phyloP scores from a whole-genome alignment of 2,113 vertebrate genomes.

The Salminus brasiliensis region DNA sequence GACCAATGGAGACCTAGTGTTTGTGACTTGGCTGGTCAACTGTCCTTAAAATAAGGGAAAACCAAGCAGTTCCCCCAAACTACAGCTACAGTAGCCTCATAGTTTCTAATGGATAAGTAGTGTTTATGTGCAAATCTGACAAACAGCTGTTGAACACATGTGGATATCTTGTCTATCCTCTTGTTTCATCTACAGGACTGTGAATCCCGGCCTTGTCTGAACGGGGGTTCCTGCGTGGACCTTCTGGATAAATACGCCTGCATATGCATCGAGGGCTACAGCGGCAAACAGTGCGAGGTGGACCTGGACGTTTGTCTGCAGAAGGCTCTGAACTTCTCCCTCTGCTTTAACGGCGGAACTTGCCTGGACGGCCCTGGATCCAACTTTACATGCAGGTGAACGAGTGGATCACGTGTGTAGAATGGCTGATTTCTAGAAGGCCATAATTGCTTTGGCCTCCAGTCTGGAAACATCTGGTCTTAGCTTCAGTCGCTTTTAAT shows the following conservation, averaged over 20 bases:
- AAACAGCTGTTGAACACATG: no score
- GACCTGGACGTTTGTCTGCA: slow-evolving; percentile 71
- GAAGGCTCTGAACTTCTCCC: slow-evolving; percentile 45
- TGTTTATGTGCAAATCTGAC: no score
- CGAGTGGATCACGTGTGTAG: neutral
- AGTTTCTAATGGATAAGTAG: no score
- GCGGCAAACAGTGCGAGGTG: slow-evolving; percentile 67
- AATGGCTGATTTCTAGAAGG: neutral
- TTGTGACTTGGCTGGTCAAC: no score
- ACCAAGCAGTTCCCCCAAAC: no score
- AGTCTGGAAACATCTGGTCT: neutral
- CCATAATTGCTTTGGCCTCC: neutral
- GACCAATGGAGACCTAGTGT: no score
- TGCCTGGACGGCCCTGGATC: slow-evolving; percentile 73
- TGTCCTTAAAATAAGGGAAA: no score
- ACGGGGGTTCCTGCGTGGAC: slow-evolving; percentile 79
- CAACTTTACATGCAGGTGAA: slow-evolving; percentile 80
- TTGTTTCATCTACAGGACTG: slow-evolving; percentile 72
- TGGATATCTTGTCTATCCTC: neutral
- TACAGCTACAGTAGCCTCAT: no score
- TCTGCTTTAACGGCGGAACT: slow-evolving; percentile 75
- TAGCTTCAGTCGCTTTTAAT: slow-evolving; percentile 7
- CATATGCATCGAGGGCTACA: slow-evolving; percentile 75
- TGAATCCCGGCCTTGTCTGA: slow-evolving; percentile 71
- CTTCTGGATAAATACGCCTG: slow-evolving; percentile 74